Base-by-base conservation (phyloP, 2,888 invertebrate species). In the Dynastes hyllus region DNA sequence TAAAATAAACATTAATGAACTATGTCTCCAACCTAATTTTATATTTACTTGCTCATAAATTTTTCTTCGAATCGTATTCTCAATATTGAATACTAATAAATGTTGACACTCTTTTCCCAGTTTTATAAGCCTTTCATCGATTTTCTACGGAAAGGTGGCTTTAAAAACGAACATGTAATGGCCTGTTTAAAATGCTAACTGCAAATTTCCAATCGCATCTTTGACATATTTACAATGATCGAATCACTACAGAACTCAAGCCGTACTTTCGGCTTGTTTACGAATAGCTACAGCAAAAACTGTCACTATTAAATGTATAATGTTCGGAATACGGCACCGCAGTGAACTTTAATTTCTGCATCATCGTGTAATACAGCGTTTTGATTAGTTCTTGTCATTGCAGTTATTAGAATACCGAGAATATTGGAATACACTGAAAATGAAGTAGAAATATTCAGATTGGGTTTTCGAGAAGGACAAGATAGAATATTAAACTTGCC, bases 121-220 rank as follows among this genome's bases (percentile, higher is more conserved):
- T 61, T 29, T 29, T 27, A 29, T 27, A 61, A 61, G 27, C 22
- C 11, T 29, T 61, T 61, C 11, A 29, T 61, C 11, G 61, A 22
- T 61, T 27, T 27, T 27, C 29, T 29, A 3, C 61, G 2, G 11
- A 27, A 61, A 61, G 8, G 1, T 27, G n/a, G 27, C 11, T 5
- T 27, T 61, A 29, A 29, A 61, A 61, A 29, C 27, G 61, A 61
- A 61, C 29, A 61, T 61, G 61, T 9, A 61, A 27, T 29, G 61
- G 27, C 27, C 61, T 61, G 61, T 29, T 61, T 61, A 61, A 61
- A 61, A 61, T 61, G 61, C 27, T 61, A 29, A 61, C n/a, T 61
- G 27, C 22, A 61, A 61, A 61, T 11, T 27, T 27, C 29, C 29
- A 61, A 29, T 29, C 29, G 6, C 27, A 27, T 8, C 61, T 27